Percentiles rank a stretch among this genome's conserved stretches.
Conservation (phyloP, 2,113 vertebrate species). For the Plecturocebus donacophilus region DNA sequence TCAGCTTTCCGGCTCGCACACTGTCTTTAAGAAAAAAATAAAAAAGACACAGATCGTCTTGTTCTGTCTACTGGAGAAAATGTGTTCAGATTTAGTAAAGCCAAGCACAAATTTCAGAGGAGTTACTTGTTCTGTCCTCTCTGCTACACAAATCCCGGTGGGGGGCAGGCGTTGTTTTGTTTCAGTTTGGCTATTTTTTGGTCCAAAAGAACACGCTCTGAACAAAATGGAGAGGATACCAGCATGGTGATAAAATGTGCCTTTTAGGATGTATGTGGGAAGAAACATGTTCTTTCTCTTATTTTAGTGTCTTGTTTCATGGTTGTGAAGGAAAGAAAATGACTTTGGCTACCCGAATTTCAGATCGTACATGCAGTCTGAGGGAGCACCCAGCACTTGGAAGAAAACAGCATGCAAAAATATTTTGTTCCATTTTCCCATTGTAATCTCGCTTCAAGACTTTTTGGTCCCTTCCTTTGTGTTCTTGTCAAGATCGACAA, state of each 20-base stretch:
- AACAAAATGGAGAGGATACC: neutral
- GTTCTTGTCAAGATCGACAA: conserved; percentile 71
- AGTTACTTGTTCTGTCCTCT: neutral
- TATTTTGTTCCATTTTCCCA: conserved; percentile 46
- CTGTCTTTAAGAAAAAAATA: conserved; percentile 42
- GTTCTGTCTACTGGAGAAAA: conserved; percentile 55
- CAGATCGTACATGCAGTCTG: neutral
- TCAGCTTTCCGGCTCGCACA: conserved; percentile 64
- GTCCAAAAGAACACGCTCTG: conserved; percentile 6
- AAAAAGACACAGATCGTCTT: conserved; percentile 67
- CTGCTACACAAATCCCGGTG: neutral
- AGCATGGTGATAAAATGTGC: neutral
- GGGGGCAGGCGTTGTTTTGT: neutral
- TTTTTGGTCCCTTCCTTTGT: conserved; percentile 40
- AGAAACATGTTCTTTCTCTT: neutral
- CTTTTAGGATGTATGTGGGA: neutral
- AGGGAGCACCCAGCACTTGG: conserved; percentile 9
- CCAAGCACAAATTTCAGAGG: conserved; percentile 25
- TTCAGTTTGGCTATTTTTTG: neutral
- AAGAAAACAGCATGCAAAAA: conserved; percentile 52
- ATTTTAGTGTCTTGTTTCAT: conserved; percentile 27
- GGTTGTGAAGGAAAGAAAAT: conserved; percentile 40
- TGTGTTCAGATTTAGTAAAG: conserved; percentile 29
- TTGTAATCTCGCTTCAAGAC: conserved; percentile 10
- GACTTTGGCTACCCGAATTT: neutral